Conservation (phyloP, 1,140 invertebrate genomes). For the Bombus pascuorum region DNA sequence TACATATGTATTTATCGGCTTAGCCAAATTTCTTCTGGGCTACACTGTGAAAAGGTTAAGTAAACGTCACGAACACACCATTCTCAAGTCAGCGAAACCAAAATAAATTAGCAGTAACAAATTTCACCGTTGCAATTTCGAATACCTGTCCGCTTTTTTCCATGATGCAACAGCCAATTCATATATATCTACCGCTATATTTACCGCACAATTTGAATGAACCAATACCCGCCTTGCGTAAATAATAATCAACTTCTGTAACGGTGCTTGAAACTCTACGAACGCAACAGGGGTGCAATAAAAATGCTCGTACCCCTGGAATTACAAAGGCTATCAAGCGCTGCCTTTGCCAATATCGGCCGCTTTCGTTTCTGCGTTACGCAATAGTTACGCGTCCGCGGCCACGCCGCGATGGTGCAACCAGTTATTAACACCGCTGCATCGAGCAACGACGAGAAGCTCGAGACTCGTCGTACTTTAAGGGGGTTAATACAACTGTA, state of each 20-base stretch:
- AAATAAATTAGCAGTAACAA: not conserved
- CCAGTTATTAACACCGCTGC: conserved; percentile 60
- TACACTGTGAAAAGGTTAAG: too few species aligned
- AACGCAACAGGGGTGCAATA: not conserved
- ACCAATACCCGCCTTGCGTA: not conserved
- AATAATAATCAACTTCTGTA: not conserved
- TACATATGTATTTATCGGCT: too few species aligned
- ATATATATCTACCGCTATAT: too few species aligned
- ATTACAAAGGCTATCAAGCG: not conserved
- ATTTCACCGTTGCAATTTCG: not conserved
- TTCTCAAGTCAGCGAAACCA: not conserved
- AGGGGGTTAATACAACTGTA: conserved; percentile 69
- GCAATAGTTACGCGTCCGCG: conserved; percentile 55
- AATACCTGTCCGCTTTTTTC: not conserved
- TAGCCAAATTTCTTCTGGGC: too few species aligned
- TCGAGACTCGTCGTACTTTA: conserved; percentile 40
- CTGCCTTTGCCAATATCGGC: conserved; percentile 5
- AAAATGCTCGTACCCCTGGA: conserved; percentile 14
- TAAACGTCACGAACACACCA: too few species aligned
- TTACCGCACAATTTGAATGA: not conserved
- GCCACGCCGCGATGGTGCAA: conserved; percentile 45
- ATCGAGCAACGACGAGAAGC: conserved; percentile 38
- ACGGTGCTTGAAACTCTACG: not conserved
- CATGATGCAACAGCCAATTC: not conserved
- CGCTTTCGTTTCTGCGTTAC: conserved; percentile 50